phyloP scores from a whole-genome alignment of 2,888 invertebrate genomes.

The Tinea pellionella region DNA sequence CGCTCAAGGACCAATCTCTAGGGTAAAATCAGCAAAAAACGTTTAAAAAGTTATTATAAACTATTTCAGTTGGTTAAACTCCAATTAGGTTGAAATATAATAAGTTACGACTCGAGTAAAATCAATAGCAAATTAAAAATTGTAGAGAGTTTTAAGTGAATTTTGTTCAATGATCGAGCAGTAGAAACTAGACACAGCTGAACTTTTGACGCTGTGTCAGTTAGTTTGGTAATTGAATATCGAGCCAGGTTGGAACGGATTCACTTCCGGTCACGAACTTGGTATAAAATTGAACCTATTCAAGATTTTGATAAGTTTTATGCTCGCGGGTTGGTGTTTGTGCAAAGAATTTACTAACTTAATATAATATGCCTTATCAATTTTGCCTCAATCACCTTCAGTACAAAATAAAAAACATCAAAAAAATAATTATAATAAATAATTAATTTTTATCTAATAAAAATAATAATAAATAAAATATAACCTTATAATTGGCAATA shows the following conservation, averaged over 20 bases:
- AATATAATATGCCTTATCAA: too few relatives aligned
- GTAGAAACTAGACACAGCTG: not conserved
- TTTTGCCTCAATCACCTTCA: too few relatives aligned
- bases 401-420: too few relatives aligned
- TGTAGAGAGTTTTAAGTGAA: not conserved
- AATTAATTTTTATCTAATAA: too few relatives aligned
- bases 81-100: not conserved
- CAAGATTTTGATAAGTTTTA: slow-evolving; percentile 3
- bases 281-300: slow-evolving; percentile 6
- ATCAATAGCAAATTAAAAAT: not conserved
- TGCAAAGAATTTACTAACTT: not conserved
- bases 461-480: too few relatives aligned
- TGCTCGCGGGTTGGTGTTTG: not conserved
- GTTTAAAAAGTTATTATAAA: not conserved
- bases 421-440: too few relatives aligned
- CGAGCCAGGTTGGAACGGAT: not conserved
- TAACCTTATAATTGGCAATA: too few relatives aligned
- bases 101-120: not conserved
- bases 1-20: too few relatives aligned
- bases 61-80: not conserved
- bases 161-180: not conserved
- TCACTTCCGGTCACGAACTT: slow-evolving; percentile 10
- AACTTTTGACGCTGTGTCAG: slow-evolving; percentile 13
- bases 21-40: too few relatives aligned
- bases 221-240: slow-evolving; percentile 13